Base-by-base conservation (phyloP, 2,797 vertebrate species). In the Pseudochaenichthys georgianus region DNA sequence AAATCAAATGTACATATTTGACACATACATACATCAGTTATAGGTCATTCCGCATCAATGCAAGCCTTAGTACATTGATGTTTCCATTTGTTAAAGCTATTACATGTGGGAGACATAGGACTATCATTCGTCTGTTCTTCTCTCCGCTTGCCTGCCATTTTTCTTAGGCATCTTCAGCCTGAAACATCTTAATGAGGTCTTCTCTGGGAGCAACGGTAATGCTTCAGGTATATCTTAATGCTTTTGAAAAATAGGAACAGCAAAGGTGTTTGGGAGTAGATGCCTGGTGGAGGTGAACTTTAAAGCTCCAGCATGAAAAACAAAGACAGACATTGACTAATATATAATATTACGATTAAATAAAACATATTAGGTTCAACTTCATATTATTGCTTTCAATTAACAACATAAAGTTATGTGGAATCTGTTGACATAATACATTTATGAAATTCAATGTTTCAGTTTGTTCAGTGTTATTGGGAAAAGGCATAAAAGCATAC, bases 131-230 rank as follows among this genome's bases (percentile, higher is more conserved):
- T 60, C 13, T 38, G 1, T 52, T 38, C 11, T 64, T 58, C 5
- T 62, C 21, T 78, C 28, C 17, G 23, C 16, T 15, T 21, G 10
- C 47, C 57, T 78, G 64, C 57, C 6, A 21, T 17, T 60, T 72
- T 73, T 73, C 48, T 17, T 9, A n/a, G 28, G 72, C 62, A 51
- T 51, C 28, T 48, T 64, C 10, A 61, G 28, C 15, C 63, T 43
- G 21, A 60, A 60, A 80, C 60, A 48, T 70, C 70, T 70, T 71
- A 78, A 78, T 53, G 57, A 79, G 52, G 64, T 64, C 61, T 67
- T 64, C 52, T 53, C 21, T 46, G 1, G 0, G 53, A 74, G 47
- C 46, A 61, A 64, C 45, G 66, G 52, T 50, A 45, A 73, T 38
- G 47, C 23, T 64, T 55, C 5, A 38, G 34, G 7, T 38, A 2